A percentile compares a stretch with the other conserved stretches of the same genome.
phyloP scores from a whole-genome alignment of 2,888 invertebrate species.

The Hemistola chrysoprasaria region DNA sequence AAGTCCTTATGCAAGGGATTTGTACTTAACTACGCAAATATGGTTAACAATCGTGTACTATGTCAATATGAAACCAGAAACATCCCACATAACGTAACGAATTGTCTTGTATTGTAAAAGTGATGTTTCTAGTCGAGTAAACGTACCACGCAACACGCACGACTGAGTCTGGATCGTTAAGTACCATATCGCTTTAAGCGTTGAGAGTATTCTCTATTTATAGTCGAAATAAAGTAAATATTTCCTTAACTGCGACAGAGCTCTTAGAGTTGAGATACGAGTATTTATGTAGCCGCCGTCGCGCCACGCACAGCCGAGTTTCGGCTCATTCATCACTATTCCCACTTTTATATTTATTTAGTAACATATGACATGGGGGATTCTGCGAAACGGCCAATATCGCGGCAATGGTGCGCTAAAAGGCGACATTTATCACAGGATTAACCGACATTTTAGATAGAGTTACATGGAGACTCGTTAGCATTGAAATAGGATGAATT shows the following conservation, averaged over 20 bases:
- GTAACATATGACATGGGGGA: conserved; percentile 31
- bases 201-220: conserved; percentile 1
- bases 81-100: background rate
- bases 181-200: conserved; percentile 11
- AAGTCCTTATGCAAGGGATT: conserved; percentile 38
- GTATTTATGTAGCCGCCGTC: conserved; percentile 12
- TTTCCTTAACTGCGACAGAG: conserved; percentile 14
- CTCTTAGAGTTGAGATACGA: conserved; percentile 17
- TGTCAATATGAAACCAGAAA: conserved; percentile 12
- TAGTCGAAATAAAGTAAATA: conserved; percentile 2
- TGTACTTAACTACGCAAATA: conserved; percentile 22
- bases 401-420: conserved; percentile 26
- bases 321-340: conserved; percentile 45
- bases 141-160: conserved; percentile 24
- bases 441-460: conserved; percentile 10
- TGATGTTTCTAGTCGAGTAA: conserved; percentile 11
- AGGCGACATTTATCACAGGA: conserved; percentile 20
- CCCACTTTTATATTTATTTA: conserved; percentile 40
- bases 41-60: conserved; percentile 7
- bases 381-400: conserved; percentile 28
- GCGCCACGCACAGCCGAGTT: conserved; percentile 18
- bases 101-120: conserved; percentile 3
- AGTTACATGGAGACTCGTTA: conserved; percentile 2
- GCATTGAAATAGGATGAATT: background rate
- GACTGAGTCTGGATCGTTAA: conserved; percentile 8